A percentile compares a stretch with the other conserved stretches of the same genome.
Conservation (phyloP, 2,797 vertebrate genomes). For the Poeciliopsis infans region DNA sequence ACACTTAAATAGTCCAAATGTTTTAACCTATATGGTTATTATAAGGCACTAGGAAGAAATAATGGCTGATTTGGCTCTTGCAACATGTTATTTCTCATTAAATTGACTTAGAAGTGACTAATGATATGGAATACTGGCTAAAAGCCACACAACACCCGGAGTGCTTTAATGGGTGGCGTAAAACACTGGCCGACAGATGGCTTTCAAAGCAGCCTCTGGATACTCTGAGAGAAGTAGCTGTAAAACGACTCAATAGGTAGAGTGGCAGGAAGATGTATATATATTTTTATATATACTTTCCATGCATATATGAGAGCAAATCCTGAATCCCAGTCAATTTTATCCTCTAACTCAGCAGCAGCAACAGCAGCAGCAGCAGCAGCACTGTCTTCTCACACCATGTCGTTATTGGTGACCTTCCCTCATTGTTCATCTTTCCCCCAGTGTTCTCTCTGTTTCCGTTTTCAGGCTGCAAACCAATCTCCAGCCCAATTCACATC, state of each 20-base stretch:
- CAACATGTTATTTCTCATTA: conserved; percentile 57
- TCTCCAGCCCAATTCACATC: conserved; percentile 79
- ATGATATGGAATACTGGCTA: conserved; percentile 44
- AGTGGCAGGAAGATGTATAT: conserved; percentile 11
- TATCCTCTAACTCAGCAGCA: conserved; percentile 20
- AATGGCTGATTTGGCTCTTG: conserved; percentile 45
- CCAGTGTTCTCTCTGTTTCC: conserved; percentile 54
- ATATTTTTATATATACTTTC: conserved; percentile 31
- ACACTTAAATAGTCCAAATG: conserved; percentile 39
- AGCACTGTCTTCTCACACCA: conserved; percentile 27
- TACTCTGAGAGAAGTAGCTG: conserved; percentile 20
- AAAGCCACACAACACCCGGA: conserved; percentile 33
- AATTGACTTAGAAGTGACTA: conserved; percentile 59
- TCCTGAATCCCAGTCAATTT: conserved; percentile 36
- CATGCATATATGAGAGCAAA: conserved; percentile 44
- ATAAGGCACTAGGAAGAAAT: conserved; percentile 56
- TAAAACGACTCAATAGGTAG: conserved; percentile 24
- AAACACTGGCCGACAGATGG: conserved; percentile 34
- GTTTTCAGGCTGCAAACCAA: conserved; percentile 74
- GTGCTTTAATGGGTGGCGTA: conserved; percentile 43
- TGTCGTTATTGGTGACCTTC: conserved; percentile 71
- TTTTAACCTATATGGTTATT: conserved; percentile 51
- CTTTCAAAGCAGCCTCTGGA: conserved; percentile 28
- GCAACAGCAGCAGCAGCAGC: background rate
- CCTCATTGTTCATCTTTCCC: conserved; percentile 66